Base-by-base conservation (phyloP, 2,888 invertebrate species). In the Acrobasis repandana region DNA sequence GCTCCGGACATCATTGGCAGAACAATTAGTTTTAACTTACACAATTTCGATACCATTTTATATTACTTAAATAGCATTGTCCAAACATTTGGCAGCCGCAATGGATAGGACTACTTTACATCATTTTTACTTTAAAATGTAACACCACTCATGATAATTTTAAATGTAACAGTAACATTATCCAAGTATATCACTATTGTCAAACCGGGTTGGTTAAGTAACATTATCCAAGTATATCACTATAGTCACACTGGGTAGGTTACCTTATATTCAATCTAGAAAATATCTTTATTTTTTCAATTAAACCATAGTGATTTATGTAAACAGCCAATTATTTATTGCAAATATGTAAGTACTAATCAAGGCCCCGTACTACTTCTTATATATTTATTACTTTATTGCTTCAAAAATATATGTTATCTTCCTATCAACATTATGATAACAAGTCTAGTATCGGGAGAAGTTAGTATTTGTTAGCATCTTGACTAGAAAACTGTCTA, bases 361-460 rank as follows among this genome's bases (percentile, higher is more conserved):
- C 64, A 82, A 81, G 82, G 82, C 80, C 79, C 77, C 77, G 63
- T 70, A 67, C 71, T 71, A 51, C 70, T 64, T 71, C 71, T 75
- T 61, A 64, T 68, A 69, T 69, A 64, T 72, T 72, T 70, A 73
- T 61, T 62, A 68, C 64, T 67, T 74, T 79, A 83, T 81, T 80
- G 79, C 82, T 79, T 72, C 68, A 72, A 75, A 77, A 74, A 76
- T 72, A 73, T 69, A 72, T 66, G 64, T 66, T 63, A 64, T 57
- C 68, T 58, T 63, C 65, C 57, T 65, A 52, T 61, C 58, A 63
- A 61, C 56, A 61, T 61, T 46, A 51, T 15, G 59, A 50, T 50
- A 49, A 33, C 16, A 57, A 48, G 8, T 58, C 11, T 52, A 61
- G 6, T 9, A 54, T 10, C 18, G 0, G n/a, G 16, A 52, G 62